phyloP scores from a whole-genome alignment of 2,888 invertebrate genomes.

The Zygogramma bicolorata region DNA sequence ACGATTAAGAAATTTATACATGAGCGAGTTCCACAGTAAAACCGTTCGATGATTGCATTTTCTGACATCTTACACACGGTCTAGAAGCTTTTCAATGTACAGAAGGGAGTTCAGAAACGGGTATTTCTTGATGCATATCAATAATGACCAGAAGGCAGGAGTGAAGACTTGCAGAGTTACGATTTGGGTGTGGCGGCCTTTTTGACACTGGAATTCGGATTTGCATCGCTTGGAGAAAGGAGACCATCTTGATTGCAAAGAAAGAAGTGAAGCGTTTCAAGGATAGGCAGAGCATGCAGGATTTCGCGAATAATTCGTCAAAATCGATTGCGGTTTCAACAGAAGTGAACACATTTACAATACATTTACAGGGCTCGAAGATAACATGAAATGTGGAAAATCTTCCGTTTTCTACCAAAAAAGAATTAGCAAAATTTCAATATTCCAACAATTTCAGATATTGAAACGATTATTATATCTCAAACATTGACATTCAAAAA shows the following conservation, averaged over 20 bases:
- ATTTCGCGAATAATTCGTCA: background rate
- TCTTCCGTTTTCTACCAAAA: too few relatives aligned
- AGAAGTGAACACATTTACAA: too few relatives aligned
- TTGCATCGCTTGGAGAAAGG: background rate
- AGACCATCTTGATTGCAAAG: background rate
- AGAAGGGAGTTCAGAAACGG: background rate
- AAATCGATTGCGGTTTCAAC: background rate
- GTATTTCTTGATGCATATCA: background rate
- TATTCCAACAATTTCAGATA: too few relatives aligned
- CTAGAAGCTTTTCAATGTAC: background rate
- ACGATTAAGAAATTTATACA: too few relatives aligned
- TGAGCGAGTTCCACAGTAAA: too few relatives aligned
- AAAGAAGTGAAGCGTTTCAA: background rate
- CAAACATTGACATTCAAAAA: too few relatives aligned
- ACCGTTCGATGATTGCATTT: too few relatives aligned
- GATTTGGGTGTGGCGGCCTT: background rate
- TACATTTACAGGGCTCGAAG: too few relatives aligned
- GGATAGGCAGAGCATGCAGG: background rate
- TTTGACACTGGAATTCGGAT: background rate
- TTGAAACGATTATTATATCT: too few relatives aligned
- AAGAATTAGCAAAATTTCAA: too few relatives aligned
- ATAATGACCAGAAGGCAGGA: background rate
- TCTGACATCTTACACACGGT: background rate
- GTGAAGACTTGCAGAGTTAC: background rate
- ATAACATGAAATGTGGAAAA: too few relatives aligned